phyloP scores from a whole-genome alignment of 2,888 invertebrate genomes.

The Campaea margaritaria region DNA sequence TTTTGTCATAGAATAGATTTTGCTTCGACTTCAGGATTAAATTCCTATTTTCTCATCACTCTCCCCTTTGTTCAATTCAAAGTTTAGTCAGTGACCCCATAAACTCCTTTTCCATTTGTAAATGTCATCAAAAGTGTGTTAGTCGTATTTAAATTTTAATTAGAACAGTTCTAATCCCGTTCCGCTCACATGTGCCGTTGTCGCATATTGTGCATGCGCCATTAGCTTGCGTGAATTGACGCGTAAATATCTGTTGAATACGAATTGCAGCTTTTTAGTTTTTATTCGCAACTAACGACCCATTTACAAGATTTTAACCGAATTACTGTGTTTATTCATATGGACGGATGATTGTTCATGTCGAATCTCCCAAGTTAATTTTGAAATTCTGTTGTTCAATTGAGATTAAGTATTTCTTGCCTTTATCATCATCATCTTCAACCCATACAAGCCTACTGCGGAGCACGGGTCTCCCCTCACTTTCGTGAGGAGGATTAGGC shows the following conservation, averaged over 20 bases:
- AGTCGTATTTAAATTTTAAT: constrained; percentile 23
- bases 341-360: too few relatives aligned
- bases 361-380: too few relatives aligned
- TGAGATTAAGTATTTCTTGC: too few relatives aligned
- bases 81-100: not conserved
- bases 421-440: too few relatives aligned
- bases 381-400: too few relatives aligned
- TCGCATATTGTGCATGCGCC: constrained; percentile 42
- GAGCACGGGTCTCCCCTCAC: too few relatives aligned
- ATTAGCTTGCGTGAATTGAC: constrained; percentile 50
- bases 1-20: not conserved
- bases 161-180: constrained; percentile 37
- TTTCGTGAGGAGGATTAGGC: too few relatives aligned
- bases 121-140: constrained; percentile 27
- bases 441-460: too few relatives aligned
- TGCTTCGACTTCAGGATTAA: too few relatives aligned
- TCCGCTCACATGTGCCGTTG: constrained; percentile 37
- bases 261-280: constrained; percentile 3
- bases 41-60: too few relatives aligned
- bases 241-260: constrained; percentile 42
- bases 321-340: too few relatives aligned
- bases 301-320: too few relatives aligned
- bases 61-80: constrained; percentile 4
- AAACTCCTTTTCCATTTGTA: constrained; percentile 17
- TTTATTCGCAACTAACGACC: not conserved